These are phyloP conservation scores for Apostichopus californicus DNA, from an alignment of 35 echinoderm and acorn worm species.

Conservation along the genomic window DNA sequence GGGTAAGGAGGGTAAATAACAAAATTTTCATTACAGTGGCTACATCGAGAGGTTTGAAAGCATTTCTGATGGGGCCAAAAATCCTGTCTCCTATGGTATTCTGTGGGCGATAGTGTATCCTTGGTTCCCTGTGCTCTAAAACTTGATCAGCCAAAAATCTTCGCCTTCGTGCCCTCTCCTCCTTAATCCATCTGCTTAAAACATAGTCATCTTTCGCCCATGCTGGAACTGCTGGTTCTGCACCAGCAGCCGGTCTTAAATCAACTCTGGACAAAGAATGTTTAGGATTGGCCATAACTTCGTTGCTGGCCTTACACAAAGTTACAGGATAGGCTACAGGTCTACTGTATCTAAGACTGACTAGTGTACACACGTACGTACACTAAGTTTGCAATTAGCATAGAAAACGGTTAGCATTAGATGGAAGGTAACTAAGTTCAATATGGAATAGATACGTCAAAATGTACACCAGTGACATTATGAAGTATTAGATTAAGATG, in stretches of 20 bases:
- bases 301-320: too few relatives aligned
- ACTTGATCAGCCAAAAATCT: constrained; percentile 84
- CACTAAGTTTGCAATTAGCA: too few relatives aligned
- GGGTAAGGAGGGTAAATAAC: background rate
- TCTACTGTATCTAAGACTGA: too few relatives aligned
- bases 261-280: constrained; percentile 65
- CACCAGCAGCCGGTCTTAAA: constrained; percentile 80
- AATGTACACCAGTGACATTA: too few relatives aligned
- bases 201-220: constrained; percentile 94
- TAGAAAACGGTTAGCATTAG: too few relatives aligned
- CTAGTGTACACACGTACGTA: too few relatives aligned
- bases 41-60: constrained; percentile 62
- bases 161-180: constrained; percentile 84
- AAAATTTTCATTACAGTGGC: constrained; percentile 51
- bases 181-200: constrained; percentile 83
- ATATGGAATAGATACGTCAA: too few relatives aligned
- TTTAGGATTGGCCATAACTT: constrained; percentile 62
- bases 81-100: constrained; percentile 56
- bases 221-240: constrained; percentile 69
- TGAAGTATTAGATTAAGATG: too few relatives aligned
- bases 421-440: too few relatives aligned
- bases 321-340: too few relatives aligned
- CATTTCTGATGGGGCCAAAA: constrained; percentile 52
- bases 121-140: constrained; percentile 73
- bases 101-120: constrained; percentile 13